Evolutionary conservation across 1,140 invertebrate species (phyloP).

Genomic region (Panulirus ornatus): DNA sequence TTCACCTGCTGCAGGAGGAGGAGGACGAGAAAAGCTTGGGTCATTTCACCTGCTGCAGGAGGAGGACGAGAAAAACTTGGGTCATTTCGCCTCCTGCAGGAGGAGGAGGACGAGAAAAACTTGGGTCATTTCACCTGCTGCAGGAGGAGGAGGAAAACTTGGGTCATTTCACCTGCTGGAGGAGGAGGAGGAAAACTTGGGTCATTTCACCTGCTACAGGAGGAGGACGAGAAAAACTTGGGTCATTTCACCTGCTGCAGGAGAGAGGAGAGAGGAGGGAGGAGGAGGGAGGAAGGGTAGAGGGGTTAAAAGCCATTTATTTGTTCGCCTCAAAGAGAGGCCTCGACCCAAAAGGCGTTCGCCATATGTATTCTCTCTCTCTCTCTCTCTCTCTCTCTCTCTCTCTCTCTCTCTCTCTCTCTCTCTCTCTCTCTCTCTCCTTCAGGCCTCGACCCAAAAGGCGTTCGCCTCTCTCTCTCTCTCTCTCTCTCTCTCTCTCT

Average conservation of each 20-base stretch:
- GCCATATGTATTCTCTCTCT: not conserved
- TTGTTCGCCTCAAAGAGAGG: not conserved
- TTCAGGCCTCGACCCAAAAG: no score
- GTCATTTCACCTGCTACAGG: no score
- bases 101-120: not conserved
- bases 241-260: not conserved
- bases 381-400: not conserved
- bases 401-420: constrained; percentile 1
- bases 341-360: not conserved
- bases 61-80: no score
- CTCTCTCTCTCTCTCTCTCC: not conserved
- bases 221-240: not conserved
- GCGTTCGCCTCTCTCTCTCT: not conserved
- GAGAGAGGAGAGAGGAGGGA: not conserved
- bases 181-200: constrained; percentile 6
- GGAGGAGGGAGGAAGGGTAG: constrained; percentile 9
- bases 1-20: no score
- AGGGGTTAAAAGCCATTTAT: not conserved
- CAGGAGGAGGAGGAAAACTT: not conserved
- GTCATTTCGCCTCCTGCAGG: not conserved
- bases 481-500: not conserved
- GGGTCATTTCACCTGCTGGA: not conserved
- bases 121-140: not conserved
- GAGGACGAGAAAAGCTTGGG: no score
- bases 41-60: no score